Conservation (phyloP, 2,797 vertebrate genomes). For the Sciurus carolinensis region DNA sequence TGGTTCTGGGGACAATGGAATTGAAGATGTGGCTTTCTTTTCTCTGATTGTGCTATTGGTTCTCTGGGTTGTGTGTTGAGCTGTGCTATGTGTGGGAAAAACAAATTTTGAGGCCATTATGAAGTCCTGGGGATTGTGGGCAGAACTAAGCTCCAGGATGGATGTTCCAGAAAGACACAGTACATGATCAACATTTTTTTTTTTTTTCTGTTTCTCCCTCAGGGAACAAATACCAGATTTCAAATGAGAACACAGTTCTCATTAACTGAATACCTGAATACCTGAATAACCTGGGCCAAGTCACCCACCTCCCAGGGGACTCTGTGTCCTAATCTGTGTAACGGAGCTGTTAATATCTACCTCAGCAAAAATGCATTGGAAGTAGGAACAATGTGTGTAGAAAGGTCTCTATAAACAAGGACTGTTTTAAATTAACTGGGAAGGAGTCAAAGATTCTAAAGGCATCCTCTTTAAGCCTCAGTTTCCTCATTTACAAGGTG, state of each 20-base stretch:
- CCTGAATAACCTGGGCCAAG: not conserved
- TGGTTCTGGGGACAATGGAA: not conserved
- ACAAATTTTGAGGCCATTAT: not conserved
- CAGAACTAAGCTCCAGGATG: not conserved
- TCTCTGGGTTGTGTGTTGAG: not conserved
- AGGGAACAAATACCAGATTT: not conserved
- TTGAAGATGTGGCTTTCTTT: not conserved
- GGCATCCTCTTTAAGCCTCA: not conserved
- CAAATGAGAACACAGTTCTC: not conserved
- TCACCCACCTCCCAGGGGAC: not conserved
- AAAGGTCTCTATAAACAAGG: not conserved
- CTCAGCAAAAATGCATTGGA: not conserved
- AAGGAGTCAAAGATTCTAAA: not conserved
- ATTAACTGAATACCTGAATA: too few species aligned
- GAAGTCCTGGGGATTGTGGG: not conserved
- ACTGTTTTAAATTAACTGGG: not conserved
- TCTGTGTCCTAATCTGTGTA: not conserved
- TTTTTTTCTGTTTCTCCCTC: not conserved
- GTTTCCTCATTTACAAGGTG: not conserved
- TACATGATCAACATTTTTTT: not conserved
- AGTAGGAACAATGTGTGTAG: not conserved
- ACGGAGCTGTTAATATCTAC: too few species aligned
- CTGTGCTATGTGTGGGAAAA: slow-evolving; percentile 61
- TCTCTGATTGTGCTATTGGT: not conserved
- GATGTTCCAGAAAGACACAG: not conserved